Conservation (phyloP, 2,113 vertebrate species). For the Sapajus apella region DNA sequence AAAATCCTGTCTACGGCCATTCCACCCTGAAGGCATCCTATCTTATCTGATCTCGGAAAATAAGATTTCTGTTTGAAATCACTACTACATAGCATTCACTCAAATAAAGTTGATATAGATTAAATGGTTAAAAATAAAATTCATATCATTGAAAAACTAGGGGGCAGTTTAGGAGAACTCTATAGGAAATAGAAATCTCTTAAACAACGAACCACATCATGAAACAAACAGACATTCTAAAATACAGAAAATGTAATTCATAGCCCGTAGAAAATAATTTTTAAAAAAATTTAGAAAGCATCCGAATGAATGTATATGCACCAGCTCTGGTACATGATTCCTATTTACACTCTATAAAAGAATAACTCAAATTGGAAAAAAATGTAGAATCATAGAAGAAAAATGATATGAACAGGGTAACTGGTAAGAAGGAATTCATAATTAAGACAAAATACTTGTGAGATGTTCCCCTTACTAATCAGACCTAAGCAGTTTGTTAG, state of each 20-base stretch:
- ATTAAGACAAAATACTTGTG: background rate
- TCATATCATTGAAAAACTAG: background rate
- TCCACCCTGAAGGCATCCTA: too few relatives aligned
- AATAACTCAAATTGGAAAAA: background rate
- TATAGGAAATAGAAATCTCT: background rate
- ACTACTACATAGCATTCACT: background rate
- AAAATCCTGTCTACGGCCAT: too few relatives aligned
- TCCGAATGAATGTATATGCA: background rate
- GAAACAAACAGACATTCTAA: background rate
- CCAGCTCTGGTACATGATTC: background rate
- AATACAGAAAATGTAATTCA: background rate
- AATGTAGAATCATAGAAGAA: background rate
- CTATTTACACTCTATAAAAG: background rate
- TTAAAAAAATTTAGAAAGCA: background rate
- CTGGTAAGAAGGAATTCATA: background rate
- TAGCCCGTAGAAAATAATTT: background rate
- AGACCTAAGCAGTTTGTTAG: background rate
- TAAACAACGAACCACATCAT: background rate
- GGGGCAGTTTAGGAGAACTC: background rate
- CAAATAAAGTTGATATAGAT: background rate
- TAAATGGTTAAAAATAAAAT: background rate
- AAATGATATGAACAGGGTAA: background rate
- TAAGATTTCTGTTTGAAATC: background rate
- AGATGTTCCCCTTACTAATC: background rate
- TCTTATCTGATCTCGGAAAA: too few relatives aligned